Conservation (phyloP, 2,888 invertebrate genomes). For the Caenorhabditis sp. region DNA sequence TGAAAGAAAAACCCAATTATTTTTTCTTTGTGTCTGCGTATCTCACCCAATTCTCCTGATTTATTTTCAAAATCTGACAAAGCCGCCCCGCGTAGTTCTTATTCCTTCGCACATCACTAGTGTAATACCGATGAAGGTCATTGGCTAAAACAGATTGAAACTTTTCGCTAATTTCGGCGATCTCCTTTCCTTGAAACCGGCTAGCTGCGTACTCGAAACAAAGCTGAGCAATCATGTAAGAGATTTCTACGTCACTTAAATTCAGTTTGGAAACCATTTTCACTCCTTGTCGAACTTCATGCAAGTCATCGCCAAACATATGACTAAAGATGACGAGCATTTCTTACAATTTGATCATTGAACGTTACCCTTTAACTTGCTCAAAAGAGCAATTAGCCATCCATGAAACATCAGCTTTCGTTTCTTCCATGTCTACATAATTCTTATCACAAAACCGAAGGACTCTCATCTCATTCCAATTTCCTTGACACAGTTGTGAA, state of each 20-base stretch:
- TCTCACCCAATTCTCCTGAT: constrained; percentile 58
- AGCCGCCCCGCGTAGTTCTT: constrained; percentile 65
- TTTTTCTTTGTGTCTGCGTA: not conserved
- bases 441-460: not conserved
- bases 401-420: constrained; percentile 34
- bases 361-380: constrained; percentile 2
- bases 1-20: constrained; percentile 40
- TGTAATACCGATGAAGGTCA: constrained; percentile 63
- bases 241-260: constrained; percentile 40
- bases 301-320: not conserved
- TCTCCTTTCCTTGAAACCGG: not conserved
- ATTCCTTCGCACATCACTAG: not conserved
- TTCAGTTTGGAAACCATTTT: not conserved
- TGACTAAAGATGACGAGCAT: not conserved
- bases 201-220: constrained; percentile 57
- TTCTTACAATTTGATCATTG: not conserved
- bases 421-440: constrained; percentile 5
- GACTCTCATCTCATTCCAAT: not conserved
- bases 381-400: constrained; percentile 1
- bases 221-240: constrained; percentile 59
- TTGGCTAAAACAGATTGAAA: constrained; percentile 43
- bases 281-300: not conserved
- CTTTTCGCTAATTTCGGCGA: constrained; percentile 32
- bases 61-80: constrained; percentile 57
- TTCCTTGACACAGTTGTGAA: not conserved